Base-by-base conservation (phyloP, 2,888 invertebrate species). In the Andrena praecox region DNA sequence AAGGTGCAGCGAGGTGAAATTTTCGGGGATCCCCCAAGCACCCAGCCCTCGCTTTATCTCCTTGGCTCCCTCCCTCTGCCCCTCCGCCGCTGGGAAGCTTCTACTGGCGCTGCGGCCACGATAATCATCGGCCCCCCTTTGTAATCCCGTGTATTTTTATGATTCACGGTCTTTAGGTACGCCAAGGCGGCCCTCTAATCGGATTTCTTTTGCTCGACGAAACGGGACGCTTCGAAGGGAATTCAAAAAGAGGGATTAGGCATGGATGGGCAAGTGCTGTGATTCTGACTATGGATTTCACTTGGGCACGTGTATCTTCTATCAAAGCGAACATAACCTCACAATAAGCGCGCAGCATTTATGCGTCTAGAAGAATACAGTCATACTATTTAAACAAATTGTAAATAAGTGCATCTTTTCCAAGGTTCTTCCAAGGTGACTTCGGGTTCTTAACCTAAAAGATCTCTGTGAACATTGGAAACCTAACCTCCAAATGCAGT, bases 91-190 rank as follows among this genome's bases (percentile, higher is more conserved):
- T 0, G 16, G 48, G 48, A 50, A 71, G 70, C 54, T 29, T 35
- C 24, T 27, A 10, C 50, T 8, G 24, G 27, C 33, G 3, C 20
- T 20, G 69, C 29, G 69, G 27, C 60, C 70, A 6, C 69, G 79
- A 77, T 80, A 60, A 80, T 78, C 79, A 60, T 78, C 78, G 33
- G n/a, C n/a, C 78, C 78, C 78, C 60, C 60, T 70, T 78, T 80
- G 79, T 78, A 77, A 80, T 80, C 60, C 70, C 29, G 78, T 70
- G 78, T 80, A 78, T 80, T 80, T 77, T 80, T 80, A 77, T 80
- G 78, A 80, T 66, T 78, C 78, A 80, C 79, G 78, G 78, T 59
- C 48, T 64, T 70, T 52, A 42, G 60, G 16, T 71, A 52, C 62
- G 20, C 67, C 67, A 67, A 20, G n/a, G 77, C 35, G 50, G 69